Percentiles rank a stretch among this genome's conserved stretches.
phyloP scores from a whole-genome alignment of 2,797 vertebrate genomes.

The Enteromius thamalakanensis region DNA sequence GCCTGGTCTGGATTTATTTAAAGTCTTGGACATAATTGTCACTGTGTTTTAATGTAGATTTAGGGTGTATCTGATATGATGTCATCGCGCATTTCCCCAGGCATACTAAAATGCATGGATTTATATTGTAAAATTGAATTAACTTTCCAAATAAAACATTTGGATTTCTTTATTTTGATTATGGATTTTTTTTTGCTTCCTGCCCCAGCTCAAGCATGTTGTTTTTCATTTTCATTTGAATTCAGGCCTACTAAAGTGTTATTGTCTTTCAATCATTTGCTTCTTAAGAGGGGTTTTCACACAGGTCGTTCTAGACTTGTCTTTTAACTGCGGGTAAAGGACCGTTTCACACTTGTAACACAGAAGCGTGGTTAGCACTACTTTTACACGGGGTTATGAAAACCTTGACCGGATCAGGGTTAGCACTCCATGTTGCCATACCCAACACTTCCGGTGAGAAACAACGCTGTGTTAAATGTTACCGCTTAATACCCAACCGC shows the following conservation, averaged over 20 bases:
- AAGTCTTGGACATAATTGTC: slow-evolving; percentile 37
- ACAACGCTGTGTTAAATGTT: neutral
- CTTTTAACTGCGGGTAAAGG: neutral
- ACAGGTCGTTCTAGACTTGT: neutral
- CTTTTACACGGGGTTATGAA: neutral
- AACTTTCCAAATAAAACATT: slow-evolving; percentile 12
- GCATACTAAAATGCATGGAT: slow-evolving; percentile 8
- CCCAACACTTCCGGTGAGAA: neutral
- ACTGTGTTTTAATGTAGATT: slow-evolving; percentile 35
- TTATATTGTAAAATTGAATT: neutral
- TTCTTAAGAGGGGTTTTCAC: neutral
- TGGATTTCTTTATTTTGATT: neutral
- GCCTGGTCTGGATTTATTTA: slow-evolving; percentile 51
- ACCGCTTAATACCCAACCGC: neutral
- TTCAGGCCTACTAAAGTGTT: neutral
- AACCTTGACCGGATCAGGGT: neutral
- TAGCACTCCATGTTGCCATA: neutral
- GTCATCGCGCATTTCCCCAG: slow-evolving; percentile 10
- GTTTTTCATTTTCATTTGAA: neutral
- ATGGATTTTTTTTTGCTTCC: neutral
- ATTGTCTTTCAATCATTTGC: neutral
- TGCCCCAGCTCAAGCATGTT: neutral
- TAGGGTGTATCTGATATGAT: slow-evolving; percentile 49
- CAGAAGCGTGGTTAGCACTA: neutral
- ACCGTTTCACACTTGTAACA: neutral